Base-by-base conservation (phyloP, 2,888 invertebrate genomes). In the Gymnoscelis rufifasciata region DNA sequence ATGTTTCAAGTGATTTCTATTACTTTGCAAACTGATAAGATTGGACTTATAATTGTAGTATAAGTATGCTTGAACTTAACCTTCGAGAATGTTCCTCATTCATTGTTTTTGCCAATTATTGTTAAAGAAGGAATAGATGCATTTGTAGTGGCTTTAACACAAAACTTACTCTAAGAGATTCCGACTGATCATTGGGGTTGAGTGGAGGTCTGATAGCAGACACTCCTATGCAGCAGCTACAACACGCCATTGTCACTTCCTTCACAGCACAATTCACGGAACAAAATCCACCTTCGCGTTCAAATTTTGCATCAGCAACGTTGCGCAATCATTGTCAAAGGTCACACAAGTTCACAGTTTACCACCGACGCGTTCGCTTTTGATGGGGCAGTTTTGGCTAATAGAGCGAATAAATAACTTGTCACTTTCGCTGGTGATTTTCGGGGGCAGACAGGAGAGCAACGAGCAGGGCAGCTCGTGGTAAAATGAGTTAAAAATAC, bases 171-270 rank as follows among this genome's bases (percentile, higher is more conserved):
- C 93, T 94, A 57, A 94, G 84, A 54, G 91, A 80, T 65, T 95
- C 95, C 52, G 96, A 95, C 67, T 87, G 87, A 64, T 92, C 92
- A 68, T 73, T 90, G 60, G 94, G 84, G 76, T 92, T 93, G 72
- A 96, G 93, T 54, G 96, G 95, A 56, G 93, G 90, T 66, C 93
- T 90, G 61, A 96, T 91, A 47, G 93, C 93, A 62, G 91, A 88
- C 52, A 91, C 91, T 62, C 90, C 90, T 64, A 89, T 88, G 78
- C 93, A 93, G 76, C 93, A 92, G 59, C 82, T 78, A 78, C 92
- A 92, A 76, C 91, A 91, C 64, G 90, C 84, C 91, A 91, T 91
- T 61, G 52, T 75, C 50, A 59, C 57, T 68, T 67, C 59, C 62
- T 49, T 65, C 70, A 75, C 76, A 69, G 59, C 68, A 71, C 68